Evolutionary conservation across 2,113 vertebrate genomes (phyloP).

Genomic region (Osmerus eperlanus): DNA sequence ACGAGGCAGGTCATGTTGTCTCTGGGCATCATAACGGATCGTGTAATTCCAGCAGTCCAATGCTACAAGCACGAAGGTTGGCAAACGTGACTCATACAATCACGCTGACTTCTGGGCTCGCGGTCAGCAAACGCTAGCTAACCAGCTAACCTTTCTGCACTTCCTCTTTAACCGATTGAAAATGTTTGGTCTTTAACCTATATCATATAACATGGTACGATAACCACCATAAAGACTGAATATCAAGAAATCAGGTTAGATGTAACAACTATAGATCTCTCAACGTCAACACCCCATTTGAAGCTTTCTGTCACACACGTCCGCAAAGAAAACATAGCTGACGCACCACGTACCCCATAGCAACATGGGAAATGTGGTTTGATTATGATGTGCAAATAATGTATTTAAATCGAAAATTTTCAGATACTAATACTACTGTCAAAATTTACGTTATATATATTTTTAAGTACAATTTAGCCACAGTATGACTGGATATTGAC

Average conservation of each 20-base stretch:
- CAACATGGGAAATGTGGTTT: constrained; percentile 52
- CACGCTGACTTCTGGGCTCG: neutral
- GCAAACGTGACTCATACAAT: neutral
- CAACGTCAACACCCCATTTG: constrained; percentile 66
- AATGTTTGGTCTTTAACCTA: neutral
- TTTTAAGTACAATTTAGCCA: neutral
- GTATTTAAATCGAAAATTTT: neutral
- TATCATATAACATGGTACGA: neutral
- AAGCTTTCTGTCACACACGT: constrained; percentile 60
- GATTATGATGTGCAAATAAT: neutral
- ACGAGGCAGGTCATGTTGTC: constrained; percentile 84
- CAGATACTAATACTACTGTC: neutral
- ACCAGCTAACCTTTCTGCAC: constrained; percentile 18
- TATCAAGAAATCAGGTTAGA: neutral
- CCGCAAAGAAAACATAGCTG: constrained; percentile 36
- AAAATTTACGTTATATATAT: neutral
- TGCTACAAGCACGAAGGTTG: no score
- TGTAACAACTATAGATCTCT: constrained; percentile 3
- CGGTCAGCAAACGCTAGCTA: constrained; percentile 15
- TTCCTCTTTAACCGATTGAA: neutral
- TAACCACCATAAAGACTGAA: neutral
- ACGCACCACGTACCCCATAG: neutral
- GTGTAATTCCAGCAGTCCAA: neutral
- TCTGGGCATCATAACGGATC: constrained; percentile 72
- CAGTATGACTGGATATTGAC: no score